These are phyloP conservation scores for Arctia plantaginis DNA, from an alignment of 2,888 invertebrate species.

Conservation along the genomic window DNA sequence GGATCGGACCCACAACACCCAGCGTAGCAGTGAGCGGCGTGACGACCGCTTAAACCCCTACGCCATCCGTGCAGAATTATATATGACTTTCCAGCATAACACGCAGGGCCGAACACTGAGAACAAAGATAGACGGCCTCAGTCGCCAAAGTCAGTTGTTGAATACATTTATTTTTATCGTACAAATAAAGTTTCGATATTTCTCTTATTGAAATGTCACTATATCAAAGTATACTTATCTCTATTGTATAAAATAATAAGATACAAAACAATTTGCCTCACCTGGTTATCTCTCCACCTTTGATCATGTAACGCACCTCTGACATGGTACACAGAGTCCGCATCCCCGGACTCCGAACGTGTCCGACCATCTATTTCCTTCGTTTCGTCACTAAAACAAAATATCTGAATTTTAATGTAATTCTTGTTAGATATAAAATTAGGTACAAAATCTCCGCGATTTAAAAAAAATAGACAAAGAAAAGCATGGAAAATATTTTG, in stretches of 20 bases:
- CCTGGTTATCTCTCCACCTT: constrained; percentile 78
- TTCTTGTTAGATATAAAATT: not conserved
- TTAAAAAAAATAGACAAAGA: no score
- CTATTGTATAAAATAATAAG: not conserved
- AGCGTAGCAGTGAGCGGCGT: no score
- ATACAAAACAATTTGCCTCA: constrained; percentile 36
- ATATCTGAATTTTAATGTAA: not conserved
- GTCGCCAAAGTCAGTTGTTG: no score
- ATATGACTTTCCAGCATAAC: not conserved
- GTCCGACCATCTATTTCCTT: constrained; percentile 88
- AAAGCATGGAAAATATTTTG: no score
- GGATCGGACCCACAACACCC: no score
- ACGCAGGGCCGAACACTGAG: not conserved
- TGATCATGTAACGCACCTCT: constrained; percentile 80
- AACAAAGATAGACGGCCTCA: not conserved
- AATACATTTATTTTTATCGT: not conserved
- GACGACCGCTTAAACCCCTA: no score
- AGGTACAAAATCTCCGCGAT: not conserved
- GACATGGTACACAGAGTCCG: constrained; percentile 90
- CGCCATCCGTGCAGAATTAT: no score
- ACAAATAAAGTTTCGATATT: not conserved
- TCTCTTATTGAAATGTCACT: not conserved
- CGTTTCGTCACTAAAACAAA: constrained; percentile 90
- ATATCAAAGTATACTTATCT: not conserved
- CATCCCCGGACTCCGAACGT: constrained; percentile 93